Evolutionary conservation across 2,888 invertebrate genomes (phyloP).

Genomic region (Elysia crispata): DNA sequence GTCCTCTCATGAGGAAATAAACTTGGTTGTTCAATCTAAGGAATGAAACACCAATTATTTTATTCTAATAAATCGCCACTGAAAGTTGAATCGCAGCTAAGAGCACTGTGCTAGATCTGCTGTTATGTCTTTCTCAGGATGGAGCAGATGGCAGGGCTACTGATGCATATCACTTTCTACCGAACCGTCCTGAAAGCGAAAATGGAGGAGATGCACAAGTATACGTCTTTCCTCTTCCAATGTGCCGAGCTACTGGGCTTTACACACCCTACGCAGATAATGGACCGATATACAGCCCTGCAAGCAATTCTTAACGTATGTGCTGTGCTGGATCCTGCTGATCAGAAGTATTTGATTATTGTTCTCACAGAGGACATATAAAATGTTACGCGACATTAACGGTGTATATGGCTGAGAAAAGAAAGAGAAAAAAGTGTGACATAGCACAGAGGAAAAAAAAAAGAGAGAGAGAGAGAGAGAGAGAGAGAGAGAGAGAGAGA

Average conservation of each 20-base stretch:
- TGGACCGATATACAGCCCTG: conserved; percentile 30
- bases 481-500: neutral
- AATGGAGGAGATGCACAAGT: conserved; percentile 10
- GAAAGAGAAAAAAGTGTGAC: too few species aligned
- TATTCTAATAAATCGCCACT: too few species aligned
- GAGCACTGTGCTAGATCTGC: too few species aligned
- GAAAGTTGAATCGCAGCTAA: too few species aligned
- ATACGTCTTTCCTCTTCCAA: conserved; percentile 1
- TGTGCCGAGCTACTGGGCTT: conserved; percentile 37
- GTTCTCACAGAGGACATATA: too few species aligned
- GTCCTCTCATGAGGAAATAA: too few species aligned
- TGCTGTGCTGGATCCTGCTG: neutral
- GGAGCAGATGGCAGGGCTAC: conserved; percentile 34
- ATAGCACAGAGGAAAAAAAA: neutral
- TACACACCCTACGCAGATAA: conserved; percentile 5
- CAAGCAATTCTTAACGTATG: conserved; percentile 1
- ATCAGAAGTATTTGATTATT: too few species aligned
- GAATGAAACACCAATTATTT: too few species aligned
- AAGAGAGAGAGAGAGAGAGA: conserved; percentile 13
- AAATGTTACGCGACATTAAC: too few species aligned
- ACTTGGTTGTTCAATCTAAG: too few species aligned
- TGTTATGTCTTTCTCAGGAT: conserved; percentile 1
- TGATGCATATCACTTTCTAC: conserved; percentile 39
- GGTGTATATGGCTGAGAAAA: too few species aligned
- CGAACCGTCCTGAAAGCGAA: conserved; percentile 17